Base-by-base conservation (phyloP, 1,140 invertebrate genomes). In the Scaptomyza graminum region DNA sequence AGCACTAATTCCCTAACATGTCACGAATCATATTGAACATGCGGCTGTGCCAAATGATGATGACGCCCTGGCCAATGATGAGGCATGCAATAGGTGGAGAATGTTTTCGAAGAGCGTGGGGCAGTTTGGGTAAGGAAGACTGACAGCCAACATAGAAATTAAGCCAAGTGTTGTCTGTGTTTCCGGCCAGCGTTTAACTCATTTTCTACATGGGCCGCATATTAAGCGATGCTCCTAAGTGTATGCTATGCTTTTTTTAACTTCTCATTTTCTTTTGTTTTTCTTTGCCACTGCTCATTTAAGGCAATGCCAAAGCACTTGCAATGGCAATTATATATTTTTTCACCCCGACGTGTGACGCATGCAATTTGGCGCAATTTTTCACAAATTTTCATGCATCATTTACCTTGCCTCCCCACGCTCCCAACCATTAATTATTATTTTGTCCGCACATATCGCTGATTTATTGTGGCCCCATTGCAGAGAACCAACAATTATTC, bases 1-100 rank as follows among this genome's bases (percentile, higher is more conserved):
- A 57, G 54, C 68, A 81, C 81, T 90, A 90, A 90, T 90, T 90
- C 83, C 88, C 76, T 90, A 90, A 90, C 88, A 90, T 90, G 88
- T 90, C 88, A 90, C 88, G 88, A 90, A 90, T 90, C 80, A 90
- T 90, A 90, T 90, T 90, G 83, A 90, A 90, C 88, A 90, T 85
- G 80, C 83, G 67, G 84, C 83, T 74, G 60, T 82, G 79, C 79
- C 83, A 88, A 88, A 87, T 87, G 83, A 88, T 79, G 83, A 88
- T 87, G 83, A 88, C 41, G 79, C 62, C 62, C 49, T 44, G 44
- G 64, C 66, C 83, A 68, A 78, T 78, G 70, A 64, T 54, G 74
- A 66, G 47, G 28, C 22, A 34, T 34, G 31, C 49, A 25, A 52
- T 28, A 25, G 46, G 46, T 15, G n/a, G 18, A 34, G 59, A 12